Base-by-base conservation (phyloP, 2,888 invertebrate species). In the Caenorhabditis sp. region DNA sequence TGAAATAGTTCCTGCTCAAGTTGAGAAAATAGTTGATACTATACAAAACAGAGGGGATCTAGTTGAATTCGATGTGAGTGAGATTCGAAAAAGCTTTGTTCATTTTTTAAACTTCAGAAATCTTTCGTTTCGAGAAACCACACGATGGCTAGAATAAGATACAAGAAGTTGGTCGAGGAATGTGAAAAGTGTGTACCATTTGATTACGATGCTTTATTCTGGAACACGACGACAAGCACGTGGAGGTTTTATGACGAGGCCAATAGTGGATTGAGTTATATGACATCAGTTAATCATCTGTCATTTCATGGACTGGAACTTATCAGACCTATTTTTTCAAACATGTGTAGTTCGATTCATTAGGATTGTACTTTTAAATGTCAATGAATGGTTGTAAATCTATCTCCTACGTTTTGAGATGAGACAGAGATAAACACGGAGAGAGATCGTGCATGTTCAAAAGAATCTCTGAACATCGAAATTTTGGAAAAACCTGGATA, bases 221-320 rank as follows among this genome's bases (percentile, higher is more conserved):
- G 35, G 35, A 59, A 59, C n/a, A 59, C 2, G 19, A 59, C 59
- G 22, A 59, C 59, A n/a, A 12, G 19, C 35, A 38, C 35, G 2
- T 59, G 59, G 59, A n/a, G 59, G 12, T 59, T 59, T 12, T 59
- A 59, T 38, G 59, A 59, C 22, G 59, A 38, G 14, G 31, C 28
- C 0, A 59, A 59, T 16, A 35, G 38, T 19, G 59, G 59, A 59
- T 35, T 59, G 35, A 59, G 35, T 38, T 59, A 59, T 22, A 10
- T 59, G 19, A 59, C 59, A 22, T 10, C 38, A 2, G 10, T 19
- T 31, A 59, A 59, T 59, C 59, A 59, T 59, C 38, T 59, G 10
- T 35, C 59, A 10, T 38, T 38, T 59, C 59, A 59, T 59, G 59
- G 59, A 19, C n/a, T 59, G n/a, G 59, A 59, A 59, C 35, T 59